A percentile compares a stretch with the other conserved stretches of the same genome.
Conservation (phyloP, 1,140 invertebrate genomes). For the Conus ventricosus region DNA sequence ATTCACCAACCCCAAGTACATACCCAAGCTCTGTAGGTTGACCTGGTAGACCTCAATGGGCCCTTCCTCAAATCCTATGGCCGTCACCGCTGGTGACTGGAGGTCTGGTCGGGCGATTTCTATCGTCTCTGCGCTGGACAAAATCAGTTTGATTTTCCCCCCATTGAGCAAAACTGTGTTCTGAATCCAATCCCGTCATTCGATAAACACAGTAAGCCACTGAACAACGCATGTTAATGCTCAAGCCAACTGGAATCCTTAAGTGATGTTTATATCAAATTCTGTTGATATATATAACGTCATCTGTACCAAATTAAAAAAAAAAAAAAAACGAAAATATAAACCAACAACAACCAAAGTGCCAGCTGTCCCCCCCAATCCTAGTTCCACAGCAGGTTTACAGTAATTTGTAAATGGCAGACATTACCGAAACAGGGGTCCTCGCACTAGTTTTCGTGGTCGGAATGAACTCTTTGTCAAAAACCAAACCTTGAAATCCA, state of each 20-base stretch:
- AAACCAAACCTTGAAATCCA: too few relatives aligned
- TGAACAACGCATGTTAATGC: neutral
- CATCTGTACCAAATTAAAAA: neutral
- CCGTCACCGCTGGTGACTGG: conserved; percentile 77
- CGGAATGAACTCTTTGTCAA: too few relatives aligned
- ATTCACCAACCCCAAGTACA: neutral
- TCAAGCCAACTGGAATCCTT: too few relatives aligned
- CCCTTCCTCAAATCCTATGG: conserved; percentile 82
- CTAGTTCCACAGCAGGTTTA: too few relatives aligned
- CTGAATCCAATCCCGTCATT: too few relatives aligned
- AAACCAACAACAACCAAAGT: too few relatives aligned
- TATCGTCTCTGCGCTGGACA: conserved; percentile 79
- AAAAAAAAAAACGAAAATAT: neutral
- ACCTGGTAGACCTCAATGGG: conserved; percentile 78
- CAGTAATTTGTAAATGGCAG: too few relatives aligned
- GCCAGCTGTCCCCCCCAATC: too few relatives aligned
- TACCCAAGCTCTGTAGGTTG: conserved; percentile 74
- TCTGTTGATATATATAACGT: too few relatives aligned
- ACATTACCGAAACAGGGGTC: neutral
- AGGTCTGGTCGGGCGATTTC: conserved; percentile 62
- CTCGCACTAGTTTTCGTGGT: too few relatives aligned
- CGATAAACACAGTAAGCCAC: neutral
- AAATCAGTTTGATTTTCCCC: neutral
- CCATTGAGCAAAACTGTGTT: neutral
- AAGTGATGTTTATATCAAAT: too few relatives aligned